Evolutionary conservation across 2,113 vertebrate species (phyloP).

Genomic region (Prunella fulvescens): DNA sequence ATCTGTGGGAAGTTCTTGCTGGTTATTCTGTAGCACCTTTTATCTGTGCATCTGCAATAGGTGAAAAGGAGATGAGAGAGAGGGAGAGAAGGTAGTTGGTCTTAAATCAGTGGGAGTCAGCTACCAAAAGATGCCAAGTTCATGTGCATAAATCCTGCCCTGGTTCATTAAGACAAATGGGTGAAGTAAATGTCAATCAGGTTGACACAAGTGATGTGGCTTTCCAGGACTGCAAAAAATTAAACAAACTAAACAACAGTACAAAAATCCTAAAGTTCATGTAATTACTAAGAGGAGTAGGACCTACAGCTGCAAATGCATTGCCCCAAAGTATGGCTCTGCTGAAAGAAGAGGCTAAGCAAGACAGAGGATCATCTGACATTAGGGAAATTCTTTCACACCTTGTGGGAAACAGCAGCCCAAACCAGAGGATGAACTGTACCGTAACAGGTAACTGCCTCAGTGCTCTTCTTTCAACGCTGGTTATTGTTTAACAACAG

Average conservation of each 20-base stretch:
- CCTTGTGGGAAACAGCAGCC: background rate
- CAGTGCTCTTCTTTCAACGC: background rate
- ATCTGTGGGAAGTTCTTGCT: background rate
- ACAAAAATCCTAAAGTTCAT: background rate
- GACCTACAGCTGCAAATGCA: background rate
- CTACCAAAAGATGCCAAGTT: background rate
- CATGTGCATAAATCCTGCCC: background rate
- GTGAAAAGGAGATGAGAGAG: background rate
- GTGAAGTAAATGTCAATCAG: background rate
- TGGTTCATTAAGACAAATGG: background rate
- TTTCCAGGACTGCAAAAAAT: background rate
- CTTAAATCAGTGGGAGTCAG: background rate
- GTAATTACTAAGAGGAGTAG: background rate
- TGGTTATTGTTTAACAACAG: background rate
- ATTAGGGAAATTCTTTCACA: background rate
- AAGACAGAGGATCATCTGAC: background rate
- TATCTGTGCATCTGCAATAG: background rate
- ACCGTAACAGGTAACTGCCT: background rate
- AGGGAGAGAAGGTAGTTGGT: background rate
- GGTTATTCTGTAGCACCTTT: background rate
- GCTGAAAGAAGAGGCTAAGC: background rate
- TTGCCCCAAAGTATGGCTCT: background rate
- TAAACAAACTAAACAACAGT: background rate
- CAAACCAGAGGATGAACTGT: background rate
- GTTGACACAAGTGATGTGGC: background rate